A percentile compares a stretch with the other conserved stretches of the same genome.
phyloP scores from a whole-genome alignment of 2,888 invertebrate species.

The Yponomeuta sedellus region DNA sequence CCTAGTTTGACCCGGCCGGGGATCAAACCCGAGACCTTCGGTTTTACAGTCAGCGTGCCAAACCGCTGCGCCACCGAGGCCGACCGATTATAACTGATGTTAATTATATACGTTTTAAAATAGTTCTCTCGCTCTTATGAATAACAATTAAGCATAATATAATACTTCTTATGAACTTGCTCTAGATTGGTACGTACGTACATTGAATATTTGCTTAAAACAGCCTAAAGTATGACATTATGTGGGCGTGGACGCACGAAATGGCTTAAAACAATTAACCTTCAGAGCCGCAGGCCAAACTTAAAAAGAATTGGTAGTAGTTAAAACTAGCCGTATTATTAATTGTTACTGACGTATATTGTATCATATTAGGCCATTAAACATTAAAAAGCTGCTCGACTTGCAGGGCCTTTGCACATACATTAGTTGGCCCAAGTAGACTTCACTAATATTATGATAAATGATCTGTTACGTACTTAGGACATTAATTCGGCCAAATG shows the following conservation, averaged over 20 bases:
- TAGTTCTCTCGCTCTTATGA: too few relatives aligned
- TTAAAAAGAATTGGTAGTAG: background rate
- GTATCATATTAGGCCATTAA: background rate
- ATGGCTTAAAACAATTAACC: conserved; percentile 11
- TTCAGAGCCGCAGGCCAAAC: conserved; percentile 6
- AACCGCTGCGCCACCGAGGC: too few relatives aligned
- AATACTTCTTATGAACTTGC: background rate
- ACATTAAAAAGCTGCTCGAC: conserved; percentile 4
- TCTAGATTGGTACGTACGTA: background rate
- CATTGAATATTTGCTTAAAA: background rate
- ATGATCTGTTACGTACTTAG: too few relatives aligned
- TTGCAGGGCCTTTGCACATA: too few relatives aligned
- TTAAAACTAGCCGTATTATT: background rate
- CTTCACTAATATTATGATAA: too few relatives aligned
- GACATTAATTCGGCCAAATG: too few relatives aligned
- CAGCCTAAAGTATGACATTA: conserved; percentile 7
- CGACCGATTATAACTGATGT: too few relatives aligned
- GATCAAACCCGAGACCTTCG: too few relatives aligned
- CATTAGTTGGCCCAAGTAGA: background rate
- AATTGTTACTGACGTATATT: conserved; percentile 1
- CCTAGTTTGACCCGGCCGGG: too few relatives aligned
- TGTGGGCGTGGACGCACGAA: conserved; percentile 5
- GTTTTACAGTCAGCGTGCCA: too few relatives aligned
- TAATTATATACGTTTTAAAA: too few relatives aligned
- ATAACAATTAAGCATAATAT: background rate